Percentiles rank a stretch among this genome's conserved stretches.
Conservation (phyloP, 2,113 vertebrate species). For the Gallinago media region DNA sequence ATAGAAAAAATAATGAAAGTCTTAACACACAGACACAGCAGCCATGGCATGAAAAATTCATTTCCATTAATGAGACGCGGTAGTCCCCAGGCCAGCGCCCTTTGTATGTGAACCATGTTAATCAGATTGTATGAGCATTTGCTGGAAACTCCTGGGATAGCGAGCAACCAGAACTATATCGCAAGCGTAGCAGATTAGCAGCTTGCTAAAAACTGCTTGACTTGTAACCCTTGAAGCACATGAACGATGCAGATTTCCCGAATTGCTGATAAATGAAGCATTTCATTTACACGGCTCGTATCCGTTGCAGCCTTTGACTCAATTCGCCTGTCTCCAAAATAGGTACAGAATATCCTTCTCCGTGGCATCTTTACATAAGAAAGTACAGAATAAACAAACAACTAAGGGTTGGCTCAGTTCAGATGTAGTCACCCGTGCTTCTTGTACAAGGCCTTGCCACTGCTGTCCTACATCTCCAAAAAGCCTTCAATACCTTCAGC, state of each 20-base stretch:
- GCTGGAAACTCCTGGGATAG: conserved; percentile 68
- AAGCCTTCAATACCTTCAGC: background rate
- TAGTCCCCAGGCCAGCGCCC: conserved; percentile 72
- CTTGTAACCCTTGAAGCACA: conserved; percentile 73
- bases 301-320: background rate
- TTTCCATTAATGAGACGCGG: conserved; percentile 70
- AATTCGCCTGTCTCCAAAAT: background rate
- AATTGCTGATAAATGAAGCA: background rate
- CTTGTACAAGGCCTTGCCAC: background rate
- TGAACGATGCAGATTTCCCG: background rate
- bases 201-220: conserved; percentile 73
- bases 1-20: conserved; percentile 13
- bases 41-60: conserved; percentile 70
- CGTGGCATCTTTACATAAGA: background rate
- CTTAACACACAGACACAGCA: conserved; percentile 38
- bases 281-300: background rate
- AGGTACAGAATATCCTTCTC: background rate
- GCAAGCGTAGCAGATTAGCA: conserved; percentile 69
- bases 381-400: background rate
- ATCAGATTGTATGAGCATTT: conserved; percentile 75
- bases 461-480: background rate
- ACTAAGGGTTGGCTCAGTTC: background rate
- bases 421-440: accelerated
- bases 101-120: conserved; percentile 72
- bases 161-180: conserved; percentile 47